phyloP scores from a whole-genome alignment of 2,113 vertebrate species.

The Cnemophilus loriae region DNA sequence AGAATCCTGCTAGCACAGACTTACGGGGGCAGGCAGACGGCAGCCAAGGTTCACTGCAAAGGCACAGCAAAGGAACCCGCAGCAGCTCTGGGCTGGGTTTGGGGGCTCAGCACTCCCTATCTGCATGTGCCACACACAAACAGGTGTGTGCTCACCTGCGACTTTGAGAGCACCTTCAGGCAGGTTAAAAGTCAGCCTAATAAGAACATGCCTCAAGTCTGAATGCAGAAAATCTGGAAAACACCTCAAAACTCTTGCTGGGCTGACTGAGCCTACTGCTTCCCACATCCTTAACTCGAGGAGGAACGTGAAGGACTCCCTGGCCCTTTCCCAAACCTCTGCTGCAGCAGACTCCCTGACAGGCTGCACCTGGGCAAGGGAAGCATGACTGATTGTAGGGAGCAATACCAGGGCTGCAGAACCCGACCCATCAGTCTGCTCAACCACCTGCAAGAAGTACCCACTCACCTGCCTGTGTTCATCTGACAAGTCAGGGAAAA shows the following conservation, averaged over 20 bases:
- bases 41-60: fast-evolving
- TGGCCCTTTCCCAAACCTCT: neutral
- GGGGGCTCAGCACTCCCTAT: neutral
- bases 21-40: neutral
- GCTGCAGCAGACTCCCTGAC: neutral
- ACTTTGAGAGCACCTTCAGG: neutral
- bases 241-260: fast-evolving
- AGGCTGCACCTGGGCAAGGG: neutral
- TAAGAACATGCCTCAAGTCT: neutral
- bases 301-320: neutral
- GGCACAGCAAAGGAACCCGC: neutral
- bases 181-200: neutral
- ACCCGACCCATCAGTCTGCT: fast-evolving
- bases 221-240: neutral
- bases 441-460: neutral
- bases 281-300: neutral
- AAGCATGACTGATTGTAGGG: neutral
- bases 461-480: neutral
- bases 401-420: neutral
- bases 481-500: neutral
- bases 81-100: neutral
- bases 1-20: fast-evolving
- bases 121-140: neutral
- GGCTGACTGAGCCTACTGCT: neutral
- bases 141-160: neutral